A percentile compares a stretch with the other conserved stretches of the same genome.
phyloP scores from a whole-genome alignment of 2,113 vertebrate species.

The Rhabdomys dilectus region DNA sequence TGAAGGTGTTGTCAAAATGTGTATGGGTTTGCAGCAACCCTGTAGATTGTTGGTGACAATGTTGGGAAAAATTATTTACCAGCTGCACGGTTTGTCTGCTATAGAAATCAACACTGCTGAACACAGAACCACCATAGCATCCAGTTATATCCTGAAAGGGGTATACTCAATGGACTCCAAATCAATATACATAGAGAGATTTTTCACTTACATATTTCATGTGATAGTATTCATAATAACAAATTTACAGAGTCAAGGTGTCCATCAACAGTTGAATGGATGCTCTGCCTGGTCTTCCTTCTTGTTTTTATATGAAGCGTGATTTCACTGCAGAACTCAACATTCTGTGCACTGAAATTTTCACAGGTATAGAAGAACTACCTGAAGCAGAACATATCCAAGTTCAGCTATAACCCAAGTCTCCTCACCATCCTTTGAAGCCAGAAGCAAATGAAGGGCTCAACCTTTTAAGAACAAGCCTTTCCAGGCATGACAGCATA shows the following conservation, averaged over 20 bases:
- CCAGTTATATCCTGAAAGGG: background rate
- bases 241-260: background rate
- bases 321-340: background rate
- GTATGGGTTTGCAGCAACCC: background rate
- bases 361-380: background rate
- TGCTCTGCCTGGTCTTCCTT: background rate
- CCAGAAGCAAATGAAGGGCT: slow-evolving; percentile 32
- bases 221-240: background rate
- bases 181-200: background rate
- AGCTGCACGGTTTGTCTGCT: too few species aligned
- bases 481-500: background rate
- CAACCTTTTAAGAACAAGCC: background rate
- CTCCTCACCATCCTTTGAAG: background rate
- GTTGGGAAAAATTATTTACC: too few species aligned
- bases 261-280: background rate
- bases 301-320: background rate
- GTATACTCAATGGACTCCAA: background rate
- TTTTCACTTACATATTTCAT: background rate
- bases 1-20: slow-evolving; percentile 43
- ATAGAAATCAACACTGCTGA: background rate
- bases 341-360: background rate
- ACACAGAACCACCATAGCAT: background rate
- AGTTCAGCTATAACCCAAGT: background rate
- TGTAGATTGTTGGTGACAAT: background rate
- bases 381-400: background rate